Percentiles rank a stretch among this genome's conserved stretches.
phyloP scores from a whole-genome alignment of 2,797 vertebrate species.

The Etheostoma perlongum region DNA sequence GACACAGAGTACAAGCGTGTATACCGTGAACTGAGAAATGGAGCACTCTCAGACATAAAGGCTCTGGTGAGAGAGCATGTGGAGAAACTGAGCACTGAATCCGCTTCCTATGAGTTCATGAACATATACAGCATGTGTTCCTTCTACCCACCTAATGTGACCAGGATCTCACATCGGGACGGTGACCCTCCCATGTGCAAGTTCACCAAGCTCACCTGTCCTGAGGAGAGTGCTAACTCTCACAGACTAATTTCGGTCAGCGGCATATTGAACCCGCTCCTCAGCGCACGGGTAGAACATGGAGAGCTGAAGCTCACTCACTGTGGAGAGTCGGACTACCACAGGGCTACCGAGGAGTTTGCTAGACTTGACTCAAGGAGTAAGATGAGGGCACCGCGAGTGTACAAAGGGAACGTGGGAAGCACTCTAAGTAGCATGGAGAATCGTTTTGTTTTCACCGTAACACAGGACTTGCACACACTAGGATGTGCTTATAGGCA shows the following conservation, averaged over 20 bases:
- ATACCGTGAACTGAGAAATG: constrained; percentile 2
- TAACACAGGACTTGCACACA: neutral
- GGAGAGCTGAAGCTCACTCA: neutral
- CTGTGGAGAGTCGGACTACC: constrained; percentile 1
- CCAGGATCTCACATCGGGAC: accelerated
- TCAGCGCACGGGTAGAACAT: neutral
- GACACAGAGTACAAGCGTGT: neutral
- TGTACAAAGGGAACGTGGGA: neutral
- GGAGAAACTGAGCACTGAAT: neutral
- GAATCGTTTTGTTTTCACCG: neutral
- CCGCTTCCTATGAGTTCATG: constrained; percentile 23
- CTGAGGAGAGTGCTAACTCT: neutral
- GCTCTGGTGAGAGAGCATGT: constrained; percentile 4
- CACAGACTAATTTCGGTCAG: neutral
- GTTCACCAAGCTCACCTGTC: neutral
- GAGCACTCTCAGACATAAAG: constrained; percentile 14
- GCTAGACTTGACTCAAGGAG: neutral
- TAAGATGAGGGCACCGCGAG: neutral
- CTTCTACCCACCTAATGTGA: neutral
- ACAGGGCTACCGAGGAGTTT: neutral
- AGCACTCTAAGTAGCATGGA: neutral
- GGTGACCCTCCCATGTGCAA: neutral
- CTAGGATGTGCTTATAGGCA: neutral
- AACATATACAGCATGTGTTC: constrained; percentile 32
- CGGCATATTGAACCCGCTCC: constrained; percentile 8